These are phyloP conservation scores for Platerodrilus igneus DNA, from an alignment of 2,888 invertebrate genomes.

Conservation along the genomic window DNA sequence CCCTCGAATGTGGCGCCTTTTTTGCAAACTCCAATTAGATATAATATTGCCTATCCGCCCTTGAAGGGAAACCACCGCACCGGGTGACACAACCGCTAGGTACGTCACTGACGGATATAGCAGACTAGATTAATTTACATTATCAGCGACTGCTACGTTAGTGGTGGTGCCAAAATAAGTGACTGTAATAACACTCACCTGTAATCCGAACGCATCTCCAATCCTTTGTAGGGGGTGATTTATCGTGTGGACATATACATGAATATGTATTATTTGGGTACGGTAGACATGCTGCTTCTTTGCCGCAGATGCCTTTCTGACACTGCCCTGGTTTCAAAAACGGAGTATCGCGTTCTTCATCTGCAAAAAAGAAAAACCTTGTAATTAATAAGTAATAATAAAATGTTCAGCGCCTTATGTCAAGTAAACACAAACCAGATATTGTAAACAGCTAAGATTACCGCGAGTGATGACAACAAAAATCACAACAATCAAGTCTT, in stretches of 20 bases:
- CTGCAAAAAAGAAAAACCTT: conserved; percentile 12
- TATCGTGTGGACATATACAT: conserved; percentile 65
- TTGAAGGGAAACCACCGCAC: too few relatives aligned
- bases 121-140: too few relatives aligned
- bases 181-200: too few relatives aligned
- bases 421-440: neutral
- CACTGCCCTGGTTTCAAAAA: conserved; percentile 46
- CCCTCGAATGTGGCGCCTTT: too few relatives aligned
- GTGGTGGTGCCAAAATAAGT: conserved; percentile 1
- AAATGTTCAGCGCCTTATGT: neutral
- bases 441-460: conserved; percentile 7
- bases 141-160: too few relatives aligned
- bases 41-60: too few relatives aligned
- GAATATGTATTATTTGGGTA: conserved; percentile 52
- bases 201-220: conserved; percentile 57
- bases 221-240: conserved; percentile 57
- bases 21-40: too few relatives aligned
- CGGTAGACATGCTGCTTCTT: conserved; percentile 59
- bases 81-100: too few relatives aligned
- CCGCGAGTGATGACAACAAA: conserved; percentile 17
- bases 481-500: conserved; percentile 16
- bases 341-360: conserved; percentile 26
- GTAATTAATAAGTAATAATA: neutral
- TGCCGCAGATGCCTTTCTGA: conserved; percentile 54
- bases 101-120: too few relatives aligned